These are phyloP conservation scores for Heliconius eleuchia DNA, from an alignment of 1,140 invertebrate species.

Conservation along the genomic window DNA sequence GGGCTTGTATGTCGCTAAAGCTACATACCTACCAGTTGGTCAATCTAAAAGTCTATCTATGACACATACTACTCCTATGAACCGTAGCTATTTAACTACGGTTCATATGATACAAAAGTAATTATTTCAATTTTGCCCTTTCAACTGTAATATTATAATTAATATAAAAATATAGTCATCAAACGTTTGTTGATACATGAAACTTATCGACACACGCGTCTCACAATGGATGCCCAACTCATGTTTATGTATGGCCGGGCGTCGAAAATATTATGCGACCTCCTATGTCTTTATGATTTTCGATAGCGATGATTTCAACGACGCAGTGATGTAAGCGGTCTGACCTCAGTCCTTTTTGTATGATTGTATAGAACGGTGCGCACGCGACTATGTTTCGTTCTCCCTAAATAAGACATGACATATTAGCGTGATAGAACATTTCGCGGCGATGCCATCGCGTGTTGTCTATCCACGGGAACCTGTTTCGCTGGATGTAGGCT, in stretches of 20 bases:
- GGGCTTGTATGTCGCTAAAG: not conserved
- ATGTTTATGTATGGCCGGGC: constrained; percentile 30
- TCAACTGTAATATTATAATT: not conserved
- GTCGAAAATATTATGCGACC: constrained; percentile 38
- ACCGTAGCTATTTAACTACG: not conserved
- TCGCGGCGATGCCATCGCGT: constrained; percentile 19
- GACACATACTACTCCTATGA: not conserved
- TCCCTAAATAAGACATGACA: constrained; percentile 32
- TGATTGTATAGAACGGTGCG: not conserved
- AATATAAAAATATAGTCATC: not conserved
- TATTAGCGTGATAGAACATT: constrained; percentile 25
- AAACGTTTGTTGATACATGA: constrained; percentile 1
- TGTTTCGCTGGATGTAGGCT: constrained; percentile 45
- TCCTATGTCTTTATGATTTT: constrained; percentile 27
- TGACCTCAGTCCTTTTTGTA: constrained; percentile 31
- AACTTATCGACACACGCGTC: constrained; percentile 21
- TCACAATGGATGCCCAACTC: constrained; percentile 23
- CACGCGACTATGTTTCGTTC: constrained; percentile 24
- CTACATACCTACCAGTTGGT: not conserved
- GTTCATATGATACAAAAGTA: not conserved
- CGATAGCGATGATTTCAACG: constrained; percentile 34
- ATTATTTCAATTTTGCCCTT: not conserved
- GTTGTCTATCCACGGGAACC: constrained; percentile 43
- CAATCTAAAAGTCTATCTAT: not conserved
- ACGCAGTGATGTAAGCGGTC: constrained; percentile 30